Base-by-base conservation (phyloP, 2,888 invertebrate species). In the Pandemis heparana region DNA sequence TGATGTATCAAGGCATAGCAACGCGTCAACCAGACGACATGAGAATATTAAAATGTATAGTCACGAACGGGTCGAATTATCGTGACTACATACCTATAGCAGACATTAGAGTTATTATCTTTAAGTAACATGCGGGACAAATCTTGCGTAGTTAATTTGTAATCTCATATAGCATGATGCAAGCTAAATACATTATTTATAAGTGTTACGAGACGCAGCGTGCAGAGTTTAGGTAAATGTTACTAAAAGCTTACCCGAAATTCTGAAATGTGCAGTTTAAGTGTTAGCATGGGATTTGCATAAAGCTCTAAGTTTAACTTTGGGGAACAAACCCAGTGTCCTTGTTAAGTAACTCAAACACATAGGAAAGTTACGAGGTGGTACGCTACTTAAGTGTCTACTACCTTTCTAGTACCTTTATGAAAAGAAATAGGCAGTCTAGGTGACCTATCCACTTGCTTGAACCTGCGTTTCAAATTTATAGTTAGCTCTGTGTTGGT, bases 1-100 rank as follows among this genome's bases (percentile, higher is more conserved):
- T 83, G 92, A 92, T 89, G 85, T 92, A 91, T 89, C 91, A 88
- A 84, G 78, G 82, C 89, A 87, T 91, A 87, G 89, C 91, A 87
- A 91, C 90, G 86, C 81, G 84, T 83, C 81, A 78, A 59, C 18
- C 51, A 75, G 77, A 83, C 84, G 81, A 78, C 77, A 75, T 75
- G 76, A 77, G 89, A 88, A 91, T 92, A 91, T 89, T 89, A 91
- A 92, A 87, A 89, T 87, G 89, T 85, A 81, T 78, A 88, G 92
- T 91, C 92, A 92, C 92, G 92, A 90, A 88, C 83, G 67, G 46
- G 69, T 76, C 79, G 80, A 84, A 85, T 85, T 83, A 85, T 86
- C 84, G 82, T 87, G 85, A 83, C 83, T 81, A 72, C 77, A 71
- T 76, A 65, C 60, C 51, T 64, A 80, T 80, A 80, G 78, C 79